Conservation (phyloP, 2,113 vertebrate genomes). For the Monarcha castaneiventris region DNA sequence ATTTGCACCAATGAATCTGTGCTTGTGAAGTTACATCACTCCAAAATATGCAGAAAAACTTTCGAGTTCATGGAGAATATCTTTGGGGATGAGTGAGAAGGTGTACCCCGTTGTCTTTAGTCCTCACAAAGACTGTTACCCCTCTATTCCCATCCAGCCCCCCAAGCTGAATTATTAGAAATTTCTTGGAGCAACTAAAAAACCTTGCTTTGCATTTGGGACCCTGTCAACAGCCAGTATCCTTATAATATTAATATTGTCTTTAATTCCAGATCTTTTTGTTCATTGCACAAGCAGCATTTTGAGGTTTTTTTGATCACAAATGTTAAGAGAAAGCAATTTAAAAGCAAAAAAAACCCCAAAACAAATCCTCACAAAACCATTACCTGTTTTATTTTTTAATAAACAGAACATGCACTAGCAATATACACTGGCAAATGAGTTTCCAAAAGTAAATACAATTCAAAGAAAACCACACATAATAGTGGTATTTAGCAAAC, state of each 20-base stretch:
- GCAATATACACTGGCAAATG: background rate
- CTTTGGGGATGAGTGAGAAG: background rate
- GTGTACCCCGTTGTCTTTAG: background rate
- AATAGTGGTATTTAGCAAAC: background rate
- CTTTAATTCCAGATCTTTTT: background rate
- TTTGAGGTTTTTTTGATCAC: background rate
- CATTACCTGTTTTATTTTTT: background rate
- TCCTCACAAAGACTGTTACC: background rate
- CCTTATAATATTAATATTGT: background rate
- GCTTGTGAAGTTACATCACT: background rate
- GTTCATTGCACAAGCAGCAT: background rate
- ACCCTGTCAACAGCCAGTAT: background rate
- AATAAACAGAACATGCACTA: background rate
- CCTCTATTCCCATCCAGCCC: background rate
- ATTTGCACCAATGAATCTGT: background rate
- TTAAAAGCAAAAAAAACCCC: background rate
- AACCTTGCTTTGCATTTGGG: background rate
- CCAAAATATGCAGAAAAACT: background rate
- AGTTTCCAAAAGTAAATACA: background rate
- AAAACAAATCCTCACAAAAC: background rate
- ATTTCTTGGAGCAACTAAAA: background rate
- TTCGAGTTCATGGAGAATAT: background rate
- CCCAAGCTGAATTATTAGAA: background rate
- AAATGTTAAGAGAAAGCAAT: background rate
- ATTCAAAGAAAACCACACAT: background rate